Evolutionary conservation across 2,888 invertebrate species (phyloP), one percentile per base, ranked within the genome.

Genomic region (Calephelis perditalis): DNA sequence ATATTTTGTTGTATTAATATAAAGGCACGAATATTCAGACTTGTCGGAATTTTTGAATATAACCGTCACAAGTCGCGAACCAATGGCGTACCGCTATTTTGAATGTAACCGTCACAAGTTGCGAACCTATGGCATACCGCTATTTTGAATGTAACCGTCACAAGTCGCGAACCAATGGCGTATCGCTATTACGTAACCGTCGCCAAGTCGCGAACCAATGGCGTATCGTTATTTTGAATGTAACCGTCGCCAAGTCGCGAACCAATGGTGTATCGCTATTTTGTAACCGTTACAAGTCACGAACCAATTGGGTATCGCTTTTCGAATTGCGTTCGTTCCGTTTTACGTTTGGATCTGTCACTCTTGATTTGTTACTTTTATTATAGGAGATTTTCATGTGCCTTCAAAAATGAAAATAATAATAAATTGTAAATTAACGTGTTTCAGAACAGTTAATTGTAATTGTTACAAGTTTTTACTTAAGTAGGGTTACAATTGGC

Each of bases 371-470:
- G 76, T 83, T 84, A 73, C 79, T 89, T 86, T 84, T 76, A 86
- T 86, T 79, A 71, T 87, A 89, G 86, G 84, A 79, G 82, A 82
- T 79, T 86, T 88, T 84, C 89, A 90, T 89, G 90, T 90, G 90
- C 90, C 90, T 90, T 90, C 86, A 84, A 84, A 88, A 82, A 77
- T 75, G 78, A 73, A 78, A 80, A 74, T 74, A 72, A 71, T 78
- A 71, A 67, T 77, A 81, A 81, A 81, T 74, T 79, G 77, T 83
- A 79, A 82, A 78, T 74, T 74, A 77, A 77, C 74, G 73, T 82
- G 85, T 82, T 84, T 77, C 75, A 79, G 78, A 76, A 83, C 83
- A 79, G 78, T 81, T 75, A 77, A 76, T 73, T 77, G 76, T 82
- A 77, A 84, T 85, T 83, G 83, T 85, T 84, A 82, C 79, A 82